Evolutionary conservation across 2,113 vertebrate species (phyloP), one percentile per base, ranked within the genome.

Genomic region (Stictonetta naevosa): DNA sequence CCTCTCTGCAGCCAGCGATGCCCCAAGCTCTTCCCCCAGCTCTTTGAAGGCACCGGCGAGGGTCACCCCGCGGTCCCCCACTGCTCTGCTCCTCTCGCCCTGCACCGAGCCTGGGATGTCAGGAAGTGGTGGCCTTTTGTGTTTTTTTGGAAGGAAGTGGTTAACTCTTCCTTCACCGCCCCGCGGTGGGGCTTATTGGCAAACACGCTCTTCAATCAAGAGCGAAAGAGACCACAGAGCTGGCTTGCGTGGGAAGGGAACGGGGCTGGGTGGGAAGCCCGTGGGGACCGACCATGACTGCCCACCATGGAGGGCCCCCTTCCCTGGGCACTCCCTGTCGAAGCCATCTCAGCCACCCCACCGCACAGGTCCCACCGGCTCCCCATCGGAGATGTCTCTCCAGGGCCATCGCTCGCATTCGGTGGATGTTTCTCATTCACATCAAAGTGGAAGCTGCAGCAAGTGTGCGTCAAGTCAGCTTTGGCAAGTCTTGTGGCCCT

Each of bases 161-260:
- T 96, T 97, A 96, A 92, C 92, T 96, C 95, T 95, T 96, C 95
- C 96, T 93, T 92, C 77, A 52, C 85, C 20, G 0, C 92, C 85
- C 55, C 60, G 17, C 1, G 0, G 44, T 38, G 80, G 80, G 77
- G 78, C 71, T 78, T 69, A 36, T 89, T 74, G 91, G 34, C 79
- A 74, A 80, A 67, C 11, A 31, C 31, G 4, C 95, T 97, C 97
- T 97, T 97, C 96, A 97, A 91, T 96, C 98, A 95, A 91, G 96
- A 96, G 95, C 74, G n/a, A 96, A 95, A 4, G 89, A 95, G 85
- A 94, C 95, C 92, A 75, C 93, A 97, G 96, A 93, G 89, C 29
- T 76, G 96, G 86, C 58, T 96, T 81, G 91, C 17, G 93, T 73
- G 82, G 92, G 86, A 87, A 78, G 88, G 56, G 75, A 71, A 34